These are phyloP conservation scores for Potamilus streckersoni DNA, from an alignment of 1,140 invertebrate genomes.

Conservation along the genomic window DNA sequence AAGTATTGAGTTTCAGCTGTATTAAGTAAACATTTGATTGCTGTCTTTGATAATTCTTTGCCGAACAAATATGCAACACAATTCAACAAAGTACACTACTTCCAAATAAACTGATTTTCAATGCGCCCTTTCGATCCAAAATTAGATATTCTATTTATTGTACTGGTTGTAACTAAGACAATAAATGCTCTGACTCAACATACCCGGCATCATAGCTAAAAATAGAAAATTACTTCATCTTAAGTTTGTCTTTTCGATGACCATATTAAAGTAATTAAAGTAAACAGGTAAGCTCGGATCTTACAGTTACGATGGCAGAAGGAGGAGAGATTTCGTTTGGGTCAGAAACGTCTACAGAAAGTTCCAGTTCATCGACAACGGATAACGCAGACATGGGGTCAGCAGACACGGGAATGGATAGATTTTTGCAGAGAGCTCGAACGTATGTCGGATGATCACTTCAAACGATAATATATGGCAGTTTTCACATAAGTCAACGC, in stretches of 20 bases:
- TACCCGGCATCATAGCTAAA: constrained; percentile 10
- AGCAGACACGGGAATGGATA: constrained; percentile 14
- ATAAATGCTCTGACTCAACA: background rate
- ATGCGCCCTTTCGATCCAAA: background rate
- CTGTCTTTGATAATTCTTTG: too few relatives aligned
- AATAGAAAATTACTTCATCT: constrained; percentile 16
- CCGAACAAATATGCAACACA: too few relatives aligned
- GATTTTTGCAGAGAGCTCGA: constrained; percentile 15
- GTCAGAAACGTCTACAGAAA: background rate
- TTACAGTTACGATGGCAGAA: constrained; percentile 11
- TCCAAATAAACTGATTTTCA: too few relatives aligned
- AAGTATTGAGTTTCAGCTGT: too few relatives aligned
- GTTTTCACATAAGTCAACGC: too few relatives aligned
- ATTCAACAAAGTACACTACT: too few relatives aligned
- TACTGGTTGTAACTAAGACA: background rate
- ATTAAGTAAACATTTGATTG: too few relatives aligned
- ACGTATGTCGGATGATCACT: background rate
- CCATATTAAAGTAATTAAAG: background rate
- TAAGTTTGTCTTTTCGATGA: background rate
- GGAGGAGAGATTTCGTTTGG: background rate
- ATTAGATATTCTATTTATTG: background rate
- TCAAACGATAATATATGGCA: background rate
- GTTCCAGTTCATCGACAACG: too few relatives aligned
- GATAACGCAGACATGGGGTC: background rate
- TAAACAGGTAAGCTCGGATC: background rate